phyloP scores from a whole-genome alignment of 2,888 invertebrate species.

The Phortica magna region DNA sequence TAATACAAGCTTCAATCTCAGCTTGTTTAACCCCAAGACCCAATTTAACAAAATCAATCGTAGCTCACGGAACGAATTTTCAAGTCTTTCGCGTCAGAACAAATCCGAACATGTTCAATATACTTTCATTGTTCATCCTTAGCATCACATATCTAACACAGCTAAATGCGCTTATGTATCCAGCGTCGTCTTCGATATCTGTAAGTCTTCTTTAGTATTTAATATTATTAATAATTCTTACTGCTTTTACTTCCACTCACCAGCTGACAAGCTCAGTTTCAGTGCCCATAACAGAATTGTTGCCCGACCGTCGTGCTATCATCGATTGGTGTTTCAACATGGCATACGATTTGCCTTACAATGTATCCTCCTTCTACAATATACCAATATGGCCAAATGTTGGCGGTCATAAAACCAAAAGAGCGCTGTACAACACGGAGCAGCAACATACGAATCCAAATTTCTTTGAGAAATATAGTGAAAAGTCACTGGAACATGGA shows the following conservation, averaged over 20 bases:
- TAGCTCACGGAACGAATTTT: not conserved
- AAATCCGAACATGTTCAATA: not conserved
- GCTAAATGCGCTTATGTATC: slow-evolving; percentile 52
- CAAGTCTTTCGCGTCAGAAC: not conserved
- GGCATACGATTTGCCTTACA: slow-evolving; percentile 71
- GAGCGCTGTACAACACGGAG: slow-evolving; percentile 37
- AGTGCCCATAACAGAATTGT: slow-evolving; percentile 68
- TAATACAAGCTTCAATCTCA: not conserved
- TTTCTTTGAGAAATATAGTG: slow-evolving; percentile 59
- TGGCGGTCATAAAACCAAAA: slow-evolving; percentile 57
- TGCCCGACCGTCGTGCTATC: slow-evolving; percentile 71
- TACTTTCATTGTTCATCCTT: slow-evolving; percentile 12
- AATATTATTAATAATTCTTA: not conserved
- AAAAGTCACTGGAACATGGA: slow-evolving; percentile 40
- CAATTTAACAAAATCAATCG: slow-evolving; percentile 39
- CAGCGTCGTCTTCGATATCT: slow-evolving; percentile 57
- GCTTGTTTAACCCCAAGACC: slow-evolving; percentile 48
- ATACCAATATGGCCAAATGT: slow-evolving; percentile 75
- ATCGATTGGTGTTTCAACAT: slow-evolving; percentile 77
- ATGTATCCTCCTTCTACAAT: slow-evolving; percentile 70
- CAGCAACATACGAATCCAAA: slow-evolving; percentile 21
- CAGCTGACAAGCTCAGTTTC: slow-evolving; percentile 75
- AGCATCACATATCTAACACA: not conserved
- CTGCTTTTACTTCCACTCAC: not conserved
- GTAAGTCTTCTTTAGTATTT: slow-evolving; percentile 48